Evolutionary conservation across 2,113 vertebrate species (phyloP).

Genomic region (Glaucomys volans): DNA sequence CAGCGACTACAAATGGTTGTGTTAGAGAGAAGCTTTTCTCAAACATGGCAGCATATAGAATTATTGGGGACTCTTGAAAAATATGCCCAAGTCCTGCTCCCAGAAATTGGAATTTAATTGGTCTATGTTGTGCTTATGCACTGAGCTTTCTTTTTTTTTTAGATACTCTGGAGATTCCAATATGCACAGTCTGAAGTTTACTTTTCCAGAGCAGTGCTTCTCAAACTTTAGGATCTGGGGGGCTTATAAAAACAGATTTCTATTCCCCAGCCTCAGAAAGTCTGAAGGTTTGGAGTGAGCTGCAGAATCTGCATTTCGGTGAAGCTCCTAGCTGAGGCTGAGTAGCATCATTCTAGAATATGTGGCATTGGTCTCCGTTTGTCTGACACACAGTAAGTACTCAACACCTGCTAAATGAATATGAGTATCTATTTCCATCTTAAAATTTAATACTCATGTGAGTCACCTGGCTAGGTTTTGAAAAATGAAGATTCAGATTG

Average conservation of each 20-base stretch:
- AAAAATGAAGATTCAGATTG: neutral
- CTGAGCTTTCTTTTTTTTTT: neutral
- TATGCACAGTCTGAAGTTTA: neutral
- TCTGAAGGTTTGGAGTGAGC: neutral
- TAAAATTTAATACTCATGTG: neutral
- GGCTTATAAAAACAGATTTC: constrained; percentile 18
- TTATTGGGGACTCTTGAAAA: neutral
- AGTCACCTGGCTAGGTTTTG: neutral
- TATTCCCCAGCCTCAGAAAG: neutral
- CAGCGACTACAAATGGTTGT: neutral
- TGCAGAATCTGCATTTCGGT: neutral
- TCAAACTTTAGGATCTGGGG: neutral
- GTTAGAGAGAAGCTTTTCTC: neutral
- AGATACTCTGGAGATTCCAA: neutral
- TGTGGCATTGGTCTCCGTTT: neutral
- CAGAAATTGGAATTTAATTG: neutral
- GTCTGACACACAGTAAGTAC: neutral
- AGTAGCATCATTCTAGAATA: neutral
- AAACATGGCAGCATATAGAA: neutral
- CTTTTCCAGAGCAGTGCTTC: neutral
- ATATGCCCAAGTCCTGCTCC: neutral
- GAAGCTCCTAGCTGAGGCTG: neutral
- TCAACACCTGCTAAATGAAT: neutral
- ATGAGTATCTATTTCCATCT: neutral
- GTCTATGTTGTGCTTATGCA: neutral